Evolutionary conservation across 1,140 invertebrate species (phyloP).

Genomic region (Procambarus clarkii): DNA sequence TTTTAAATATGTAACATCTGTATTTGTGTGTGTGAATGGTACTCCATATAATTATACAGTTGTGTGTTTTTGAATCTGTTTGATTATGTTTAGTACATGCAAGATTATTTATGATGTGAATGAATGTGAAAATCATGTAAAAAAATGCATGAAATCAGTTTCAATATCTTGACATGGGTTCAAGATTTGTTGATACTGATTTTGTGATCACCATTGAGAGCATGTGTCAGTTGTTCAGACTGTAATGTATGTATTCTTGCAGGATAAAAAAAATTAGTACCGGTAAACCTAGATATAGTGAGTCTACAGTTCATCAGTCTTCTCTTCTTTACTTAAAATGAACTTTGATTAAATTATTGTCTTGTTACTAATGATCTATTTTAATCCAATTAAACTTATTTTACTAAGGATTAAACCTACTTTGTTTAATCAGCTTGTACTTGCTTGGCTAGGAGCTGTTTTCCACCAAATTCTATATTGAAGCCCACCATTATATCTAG

Average conservation of each 20-base stretch:
- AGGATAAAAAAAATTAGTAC: conserved; percentile 15
- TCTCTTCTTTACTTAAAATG: not conserved
- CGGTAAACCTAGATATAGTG: conserved; percentile 36
- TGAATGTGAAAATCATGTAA: not conserved
- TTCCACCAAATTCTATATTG: conserved; percentile 1
- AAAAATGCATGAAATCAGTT: conserved; percentile 5
- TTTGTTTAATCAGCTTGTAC: conserved; percentile 3
- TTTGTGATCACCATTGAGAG: not conserved
- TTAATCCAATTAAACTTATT: not conserved
- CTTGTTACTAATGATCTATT: not conserved
- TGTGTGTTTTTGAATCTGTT: not conserved
- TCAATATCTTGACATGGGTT: conserved; percentile 1
- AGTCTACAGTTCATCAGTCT: not conserved
- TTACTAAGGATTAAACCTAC: not conserved
- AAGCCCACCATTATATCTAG: conserved; percentile 20
- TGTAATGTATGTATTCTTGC: conserved; percentile 3
- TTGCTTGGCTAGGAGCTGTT: not conserved
- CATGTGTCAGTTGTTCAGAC: not conserved
- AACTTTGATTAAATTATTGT: not conserved
- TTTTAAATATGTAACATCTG: not conserved
- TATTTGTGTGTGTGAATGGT: conserved; percentile 9
- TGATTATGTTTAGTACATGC: conserved; percentile 11
- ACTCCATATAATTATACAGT: not conserved
- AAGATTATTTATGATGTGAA: conserved; percentile 27
- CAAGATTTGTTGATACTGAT: conserved; percentile 22